Evolutionary conservation across 2,888 invertebrate species (phyloP), one percentile per base, ranked within the genome.

Genomic region (Watsonalla cultraria): DNA sequence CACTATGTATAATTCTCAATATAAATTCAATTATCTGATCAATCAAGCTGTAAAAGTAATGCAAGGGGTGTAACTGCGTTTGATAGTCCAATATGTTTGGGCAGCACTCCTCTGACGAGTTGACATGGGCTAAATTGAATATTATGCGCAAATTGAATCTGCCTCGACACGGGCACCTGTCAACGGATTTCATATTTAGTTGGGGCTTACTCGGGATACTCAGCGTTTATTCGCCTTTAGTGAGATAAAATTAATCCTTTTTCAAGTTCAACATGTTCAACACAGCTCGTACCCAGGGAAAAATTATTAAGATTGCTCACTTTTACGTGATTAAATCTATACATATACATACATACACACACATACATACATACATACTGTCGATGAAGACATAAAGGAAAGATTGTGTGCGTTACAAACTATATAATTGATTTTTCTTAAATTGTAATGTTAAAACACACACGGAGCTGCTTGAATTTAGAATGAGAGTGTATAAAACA

Each of bases 91-190:
- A 77, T 78, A 76, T 69, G 66, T 70, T 68, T 68, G 71, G 67
- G 62, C 64, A 64, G 61, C 64, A 68, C 73, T 71, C 63, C 69
- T 75, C 73, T 69, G 64, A 55, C 59, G 58, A 68, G 72, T 72
- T 78, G 82, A 80, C 81, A 70, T 62, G 78, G 74, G 69, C 68
- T 69, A 81, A 83, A 84, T 84, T 80, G 84, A 82, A 83, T 83
- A 83, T 84, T 83, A 82, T 82, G 74, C 78, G 77, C 74, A 80
- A 84, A 84, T 82, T 79, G 82, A 77, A 82, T 78, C 71, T 65
- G 62, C 65, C 37, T 49, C 68, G 59, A 62, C 62, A 65, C 61
- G 63, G 68, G 72, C 73, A 78, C 77, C 80, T 82, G 79, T 77
- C 80, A 78, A 74, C 71, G 68, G 68, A 69, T 68, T 70, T 76